Evolutionary conservation across 2,113 vertebrate genomes (phyloP).

Genomic region (Tyto alba): DNA sequence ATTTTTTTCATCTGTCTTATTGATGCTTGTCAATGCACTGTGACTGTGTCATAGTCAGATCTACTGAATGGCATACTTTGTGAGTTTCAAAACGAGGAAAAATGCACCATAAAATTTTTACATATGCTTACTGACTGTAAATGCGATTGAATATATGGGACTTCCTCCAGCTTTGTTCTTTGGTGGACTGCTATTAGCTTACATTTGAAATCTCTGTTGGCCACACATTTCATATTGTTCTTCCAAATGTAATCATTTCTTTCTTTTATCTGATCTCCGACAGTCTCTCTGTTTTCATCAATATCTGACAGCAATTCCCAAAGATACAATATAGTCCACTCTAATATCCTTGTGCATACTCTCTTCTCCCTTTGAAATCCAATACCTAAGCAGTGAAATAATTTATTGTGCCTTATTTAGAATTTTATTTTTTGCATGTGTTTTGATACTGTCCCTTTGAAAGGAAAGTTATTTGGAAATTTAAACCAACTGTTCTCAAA

Average conservation of each 20-base stretch:
- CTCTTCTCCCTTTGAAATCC: slow-evolving; percentile 78
- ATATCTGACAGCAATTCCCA: slow-evolving; percentile 84
- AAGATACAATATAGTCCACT: slow-evolving; percentile 75
- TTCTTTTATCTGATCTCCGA: slow-evolving; percentile 81
- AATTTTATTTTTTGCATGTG: slow-evolving; percentile 76
- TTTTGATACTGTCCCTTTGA: slow-evolving; percentile 76
- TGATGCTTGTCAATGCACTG: background rate
- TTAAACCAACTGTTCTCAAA: slow-evolving; percentile 76
- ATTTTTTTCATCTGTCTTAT: background rate
- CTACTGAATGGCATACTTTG: slow-evolving; percentile 45
- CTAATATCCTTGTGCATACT: slow-evolving; percentile 74
- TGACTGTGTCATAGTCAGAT: slow-evolving; percentile 39
- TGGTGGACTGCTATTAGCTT: slow-evolving; percentile 72
- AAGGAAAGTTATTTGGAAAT: slow-evolving; percentile 73
- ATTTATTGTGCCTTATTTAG: slow-evolving; percentile 80
- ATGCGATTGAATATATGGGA: slow-evolving; percentile 57
- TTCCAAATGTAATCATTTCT: slow-evolving; percentile 79
- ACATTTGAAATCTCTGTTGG: slow-evolving; percentile 75
- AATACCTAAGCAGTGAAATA: slow-evolving; percentile 79
- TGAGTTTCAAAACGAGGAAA: slow-evolving; percentile 59
- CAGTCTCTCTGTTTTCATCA: slow-evolving; percentile 79
- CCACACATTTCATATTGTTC: slow-evolving; percentile 70
- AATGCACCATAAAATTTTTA: slow-evolving; percentile 63
- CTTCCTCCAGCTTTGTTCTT: slow-evolving; percentile 71
- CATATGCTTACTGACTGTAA: slow-evolving; percentile 68